Evolutionary conservation across 2,113 vertebrate genomes (phyloP).

Genomic region (Sapayoa aenigma): DNA sequence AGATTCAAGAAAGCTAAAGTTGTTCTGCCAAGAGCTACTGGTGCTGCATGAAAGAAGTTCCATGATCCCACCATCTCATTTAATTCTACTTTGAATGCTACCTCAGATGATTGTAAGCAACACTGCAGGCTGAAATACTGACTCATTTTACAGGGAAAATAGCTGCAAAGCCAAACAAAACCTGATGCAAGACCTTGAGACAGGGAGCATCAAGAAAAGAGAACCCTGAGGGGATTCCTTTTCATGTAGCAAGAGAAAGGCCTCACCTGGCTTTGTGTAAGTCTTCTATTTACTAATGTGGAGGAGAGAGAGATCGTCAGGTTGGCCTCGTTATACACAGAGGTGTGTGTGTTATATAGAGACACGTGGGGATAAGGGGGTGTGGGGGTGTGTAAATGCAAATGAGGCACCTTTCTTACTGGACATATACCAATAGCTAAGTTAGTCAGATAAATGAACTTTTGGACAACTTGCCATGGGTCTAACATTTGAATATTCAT

Average conservation of each 20-base stretch:
- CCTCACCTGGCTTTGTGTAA: not conserved
- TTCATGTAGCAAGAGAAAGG: not conserved
- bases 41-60: not conserved
- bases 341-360: not conserved
- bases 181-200: not conserved
- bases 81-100: not conserved
- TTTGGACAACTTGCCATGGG: not conserved
- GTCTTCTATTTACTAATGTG: not conserved
- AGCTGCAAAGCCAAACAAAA: not conserved
- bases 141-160: not conserved
- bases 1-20: not conserved
- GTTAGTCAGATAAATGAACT: not conserved
- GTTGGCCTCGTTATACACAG: not conserved
- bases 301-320: not conserved
- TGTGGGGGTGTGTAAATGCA: not conserved
- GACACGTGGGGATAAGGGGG: fast-evolving
- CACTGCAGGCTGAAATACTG: not conserved
- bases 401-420: not conserved
- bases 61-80: not conserved
- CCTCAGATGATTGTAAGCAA: not conserved
- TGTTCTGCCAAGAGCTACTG: not conserved
- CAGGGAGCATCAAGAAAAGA: not conserved
- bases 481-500: not conserved
- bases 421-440: not conserved
- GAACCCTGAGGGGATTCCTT: not conserved